Evolutionary conservation across 2,888 invertebrate genomes (phyloP), one percentile per base, ranked within the genome.

Genomic region (Watsonalla cultraria): DNA sequence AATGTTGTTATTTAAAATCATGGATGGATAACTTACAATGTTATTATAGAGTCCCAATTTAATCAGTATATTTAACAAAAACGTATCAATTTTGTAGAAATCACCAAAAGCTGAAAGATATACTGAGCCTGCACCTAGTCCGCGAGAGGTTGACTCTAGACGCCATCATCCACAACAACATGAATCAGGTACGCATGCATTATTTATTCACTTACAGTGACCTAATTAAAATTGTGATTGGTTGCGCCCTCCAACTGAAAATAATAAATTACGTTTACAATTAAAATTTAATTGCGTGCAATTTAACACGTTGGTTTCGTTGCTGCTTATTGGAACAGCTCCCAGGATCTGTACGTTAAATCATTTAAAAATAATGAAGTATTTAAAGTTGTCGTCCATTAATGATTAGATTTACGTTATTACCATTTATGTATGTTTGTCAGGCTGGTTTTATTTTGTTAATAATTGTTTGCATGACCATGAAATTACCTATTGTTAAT

Each of bases 41-140:
- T n/a, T n/a, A n/a, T n/a, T n/a, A n/a, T n/a, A n/a, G n/a, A n/a
- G n/a, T n/a, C n/a, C n/a, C n/a, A n/a, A n/a, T n/a, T n/a, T n/a
- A 24, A 37, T 37, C 7, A 8, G 37, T 37, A 37, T 8, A 5
- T 37, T 37, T 37, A 37, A 37, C 2, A 37, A 37, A 39, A 5
- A 45, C 54, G 45, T 34, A 50, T 51, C 52, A 47, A 50, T 62
- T 15, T 76, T 66, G 8, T 70, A 93, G 93, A 61, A 94, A 96
- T 77, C 93, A 93, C 65, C 92, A 94, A 57, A 94, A 93, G 65
- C 92, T 97, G 73, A 92, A 92, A 61, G 95, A 97, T 60, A 95
- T 97, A 67, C 84, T 97, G 52, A 94, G 94, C 68, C 93, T 97
- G 75, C 97, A 98, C 83, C 91, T 97, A 62, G 95, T 97, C 14